phyloP scores from a whole-genome alignment of 1,140 invertebrate genomes.

The Lordiphosa collinella region DNA sequence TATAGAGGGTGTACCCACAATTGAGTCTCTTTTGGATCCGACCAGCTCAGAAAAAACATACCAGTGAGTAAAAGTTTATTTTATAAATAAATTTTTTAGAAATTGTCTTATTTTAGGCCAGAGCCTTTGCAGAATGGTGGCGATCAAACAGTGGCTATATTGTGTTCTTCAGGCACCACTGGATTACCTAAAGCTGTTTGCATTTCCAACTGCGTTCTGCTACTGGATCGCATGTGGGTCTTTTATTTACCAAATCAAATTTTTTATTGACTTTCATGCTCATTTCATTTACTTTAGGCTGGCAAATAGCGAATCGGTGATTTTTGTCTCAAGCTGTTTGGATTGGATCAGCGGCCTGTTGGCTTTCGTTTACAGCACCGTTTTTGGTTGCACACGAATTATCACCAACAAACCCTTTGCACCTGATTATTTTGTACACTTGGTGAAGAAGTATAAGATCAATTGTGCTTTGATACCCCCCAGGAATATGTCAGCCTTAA shows the following conservation, averaged over 20 bases:
- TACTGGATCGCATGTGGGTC: conserved; percentile 27
- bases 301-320: conserved; percentile 40
- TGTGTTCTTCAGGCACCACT: conserved; percentile 86
- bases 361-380: conserved; percentile 40
- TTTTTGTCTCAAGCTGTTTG: conserved; percentile 53
- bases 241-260: background rate
- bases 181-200: conserved; percentile 89
- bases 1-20: conserved; percentile 32
- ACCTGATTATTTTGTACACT: conserved; percentile 46
- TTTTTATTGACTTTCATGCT: background rate
- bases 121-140: conserved; percentile 30
- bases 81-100: too few relatives aligned
- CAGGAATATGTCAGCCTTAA: conserved; percentile 33
- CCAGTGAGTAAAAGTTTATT: conserved; percentile 28
- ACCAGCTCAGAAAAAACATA: conserved; percentile 48
- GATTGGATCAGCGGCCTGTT: conserved; percentile 71
- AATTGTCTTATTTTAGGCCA: conserved; percentile 22
- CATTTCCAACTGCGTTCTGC: conserved; percentile 81
- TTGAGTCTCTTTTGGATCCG: conserved; percentile 48
- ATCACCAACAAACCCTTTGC: conserved; percentile 50
- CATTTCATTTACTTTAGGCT: conserved; percentile 16
- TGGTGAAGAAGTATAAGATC: conserved; percentile 70
- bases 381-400: conserved; percentile 55
- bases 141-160: conserved; percentile 64
- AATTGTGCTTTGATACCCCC: conserved; percentile 47